Evolutionary conservation across 2,888 invertebrate genomes (phyloP).

Genomic region (Pristionchus entomophagus): DNA sequence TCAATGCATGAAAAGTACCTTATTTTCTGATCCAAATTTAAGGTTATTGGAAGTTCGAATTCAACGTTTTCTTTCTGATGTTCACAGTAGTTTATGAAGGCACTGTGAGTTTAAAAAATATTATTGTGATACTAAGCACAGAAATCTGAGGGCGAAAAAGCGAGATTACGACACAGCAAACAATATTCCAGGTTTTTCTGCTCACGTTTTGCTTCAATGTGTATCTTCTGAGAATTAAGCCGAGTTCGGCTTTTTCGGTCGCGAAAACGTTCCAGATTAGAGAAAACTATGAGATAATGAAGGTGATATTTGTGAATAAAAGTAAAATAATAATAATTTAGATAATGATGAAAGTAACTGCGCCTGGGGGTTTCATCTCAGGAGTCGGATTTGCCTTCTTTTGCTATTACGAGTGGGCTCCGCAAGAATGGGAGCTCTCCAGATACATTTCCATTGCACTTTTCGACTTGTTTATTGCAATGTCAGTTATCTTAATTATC

Average conservation of each 20-base stretch:
- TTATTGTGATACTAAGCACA: too few species aligned
- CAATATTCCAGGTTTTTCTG: background rate
- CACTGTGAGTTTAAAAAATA: too few species aligned
- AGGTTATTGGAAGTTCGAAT: background rate
- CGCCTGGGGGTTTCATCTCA: background rate
- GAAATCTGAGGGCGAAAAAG: too few species aligned
- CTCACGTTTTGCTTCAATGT: background rate
- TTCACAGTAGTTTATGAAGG: background rate
- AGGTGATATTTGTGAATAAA: background rate
- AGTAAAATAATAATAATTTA: background rate
- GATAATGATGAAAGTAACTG: background rate
- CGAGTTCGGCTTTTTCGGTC: background rate
- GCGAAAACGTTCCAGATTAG: background rate
- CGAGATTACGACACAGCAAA: too few species aligned
- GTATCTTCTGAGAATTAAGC: background rate
- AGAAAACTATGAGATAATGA: background rate
- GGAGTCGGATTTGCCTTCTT: background rate
- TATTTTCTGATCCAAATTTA: background rate
- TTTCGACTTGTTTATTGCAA: background rate
- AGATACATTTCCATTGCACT: slow-evolving; percentile 10
- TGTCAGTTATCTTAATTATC: too few species aligned
- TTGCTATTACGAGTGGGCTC: slow-evolving; percentile 14
- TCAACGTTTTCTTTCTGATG: background rate
- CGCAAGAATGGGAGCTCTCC: background rate
- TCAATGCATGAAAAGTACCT: background rate